These are phyloP conservation scores for Gymnorhina tibicen DNA, from an alignment of 2,113 vertebrate genomes.

Conservation along the genomic window DNA sequence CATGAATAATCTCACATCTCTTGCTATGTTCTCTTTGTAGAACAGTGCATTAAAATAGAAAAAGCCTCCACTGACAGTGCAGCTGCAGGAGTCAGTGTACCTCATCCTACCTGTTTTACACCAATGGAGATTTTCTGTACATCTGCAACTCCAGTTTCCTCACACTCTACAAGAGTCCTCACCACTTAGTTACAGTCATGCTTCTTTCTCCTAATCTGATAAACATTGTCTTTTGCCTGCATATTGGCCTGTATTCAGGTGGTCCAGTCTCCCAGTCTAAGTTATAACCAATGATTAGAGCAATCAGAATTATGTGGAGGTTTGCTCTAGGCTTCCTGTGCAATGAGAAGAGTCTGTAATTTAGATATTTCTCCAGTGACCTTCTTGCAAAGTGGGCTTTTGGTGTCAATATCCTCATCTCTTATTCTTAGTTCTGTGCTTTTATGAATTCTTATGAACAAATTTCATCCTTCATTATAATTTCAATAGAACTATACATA, in stretches of 20 bases:
- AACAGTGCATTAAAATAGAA: background rate
- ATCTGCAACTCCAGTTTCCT: background rate
- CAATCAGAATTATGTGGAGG: background rate
- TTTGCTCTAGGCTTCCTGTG: background rate
- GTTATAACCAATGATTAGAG: background rate
- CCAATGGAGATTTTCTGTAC: background rate
- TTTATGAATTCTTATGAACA: background rate
- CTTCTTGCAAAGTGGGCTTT: background rate
- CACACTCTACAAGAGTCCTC: background rate
- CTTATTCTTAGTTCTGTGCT: background rate
- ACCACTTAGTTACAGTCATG: background rate
- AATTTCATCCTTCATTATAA: background rate
- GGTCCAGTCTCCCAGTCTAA: background rate
- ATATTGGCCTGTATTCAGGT: background rate
- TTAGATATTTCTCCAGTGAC: background rate
- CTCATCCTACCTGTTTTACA: background rate
- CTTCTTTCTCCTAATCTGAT: background rate
- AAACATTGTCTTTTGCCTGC: background rate
- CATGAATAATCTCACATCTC: background rate
- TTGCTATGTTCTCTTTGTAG: background rate
- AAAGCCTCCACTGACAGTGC: background rate
- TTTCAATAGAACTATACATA: background rate
- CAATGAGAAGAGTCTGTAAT: background rate
- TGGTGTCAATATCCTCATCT: background rate
- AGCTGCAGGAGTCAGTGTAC: background rate